Evolutionary conservation across 2,888 invertebrate genomes (phyloP).

Genomic region (Netelia virgata): DNA sequence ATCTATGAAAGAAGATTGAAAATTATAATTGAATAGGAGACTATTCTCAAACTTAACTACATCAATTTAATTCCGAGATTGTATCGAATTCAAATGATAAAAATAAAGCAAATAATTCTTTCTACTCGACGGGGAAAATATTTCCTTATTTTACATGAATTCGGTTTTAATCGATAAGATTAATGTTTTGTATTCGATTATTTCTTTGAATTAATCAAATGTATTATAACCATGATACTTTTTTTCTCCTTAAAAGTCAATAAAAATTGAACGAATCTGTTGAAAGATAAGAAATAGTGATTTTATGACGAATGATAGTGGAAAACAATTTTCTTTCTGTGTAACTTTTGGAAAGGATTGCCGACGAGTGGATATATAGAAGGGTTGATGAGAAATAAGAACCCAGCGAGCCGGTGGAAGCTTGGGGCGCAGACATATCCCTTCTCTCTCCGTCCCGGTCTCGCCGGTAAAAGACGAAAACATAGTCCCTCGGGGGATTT

Average conservation of each 20-base stretch:
- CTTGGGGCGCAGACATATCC: constrained; percentile 23
- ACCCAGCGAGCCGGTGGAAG: constrained; percentile 13
- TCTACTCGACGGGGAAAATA: background rate
- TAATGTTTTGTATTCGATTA: too few relatives aligned
- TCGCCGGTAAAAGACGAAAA: constrained; percentile 41
- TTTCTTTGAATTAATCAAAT: too few relatives aligned
- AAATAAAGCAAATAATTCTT: background rate
- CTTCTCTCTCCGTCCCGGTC: background rate
- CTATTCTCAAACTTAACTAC: too few relatives aligned
- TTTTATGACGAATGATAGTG: background rate
- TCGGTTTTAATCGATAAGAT: background rate
- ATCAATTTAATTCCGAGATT: too few relatives aligned
- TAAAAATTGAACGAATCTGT: background rate
- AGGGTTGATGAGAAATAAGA: constrained; percentile 45
- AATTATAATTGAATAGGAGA: too few relatives aligned
- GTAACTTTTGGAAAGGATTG: constrained; percentile 14
- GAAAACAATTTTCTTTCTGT: constrained; percentile 26
- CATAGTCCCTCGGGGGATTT: constrained; percentile 57
- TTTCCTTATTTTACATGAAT: background rate
- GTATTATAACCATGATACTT: too few relatives aligned
- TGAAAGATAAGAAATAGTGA: background rate
- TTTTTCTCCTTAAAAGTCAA: background rate
- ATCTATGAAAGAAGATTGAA: too few relatives aligned
- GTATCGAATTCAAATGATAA: too few relatives aligned
- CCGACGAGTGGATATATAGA: constrained; percentile 2